phyloP scores from a whole-genome alignment of 2,888 invertebrate species.

The Dromius quadrimaculatus region DNA sequence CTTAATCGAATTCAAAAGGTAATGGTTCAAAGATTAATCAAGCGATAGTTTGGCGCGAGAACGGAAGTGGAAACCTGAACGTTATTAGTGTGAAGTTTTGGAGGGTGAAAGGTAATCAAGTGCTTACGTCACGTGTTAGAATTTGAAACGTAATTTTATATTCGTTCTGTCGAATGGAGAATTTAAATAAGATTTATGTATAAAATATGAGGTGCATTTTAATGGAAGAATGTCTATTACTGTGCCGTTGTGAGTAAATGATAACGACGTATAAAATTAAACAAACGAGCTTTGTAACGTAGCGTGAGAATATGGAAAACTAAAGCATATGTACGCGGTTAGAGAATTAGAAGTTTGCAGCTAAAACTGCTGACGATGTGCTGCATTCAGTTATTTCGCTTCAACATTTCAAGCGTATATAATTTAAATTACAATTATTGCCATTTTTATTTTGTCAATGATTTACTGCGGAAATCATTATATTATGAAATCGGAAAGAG shows the following conservation, averaged over 20 bases:
- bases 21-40: constrained; percentile 58
- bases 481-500: too few species aligned
- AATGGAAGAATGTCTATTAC: constrained; percentile 44
- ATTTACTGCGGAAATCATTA: too few species aligned
- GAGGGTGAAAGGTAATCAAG: constrained; percentile 13
- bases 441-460: background rate
- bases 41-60: constrained; percentile 26
- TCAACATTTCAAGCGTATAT: too few species aligned
- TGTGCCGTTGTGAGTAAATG: constrained; percentile 19
- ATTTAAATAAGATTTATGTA: constrained; percentile 47
- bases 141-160: constrained; percentile 46
- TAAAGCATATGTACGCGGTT: background rate
- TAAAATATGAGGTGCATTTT: constrained; percentile 45
- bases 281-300: constrained; percentile 33
- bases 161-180: constrained; percentile 45
- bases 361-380: too few species aligned
- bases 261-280: constrained; percentile 43
- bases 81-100: constrained; percentile 34
- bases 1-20: constrained; percentile 50
- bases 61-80: constrained; percentile 30
- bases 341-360: too few species aligned
- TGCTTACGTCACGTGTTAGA: constrained; percentile 38
- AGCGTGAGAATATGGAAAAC: background rate
- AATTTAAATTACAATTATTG: constrained; percentile 22
- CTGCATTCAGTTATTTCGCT: too few species aligned